Percentiles rank a stretch among this genome's conserved stretches.
phyloP scores from a whole-genome alignment of 2,797 vertebrate genomes.

The Esox lucius region DNA sequence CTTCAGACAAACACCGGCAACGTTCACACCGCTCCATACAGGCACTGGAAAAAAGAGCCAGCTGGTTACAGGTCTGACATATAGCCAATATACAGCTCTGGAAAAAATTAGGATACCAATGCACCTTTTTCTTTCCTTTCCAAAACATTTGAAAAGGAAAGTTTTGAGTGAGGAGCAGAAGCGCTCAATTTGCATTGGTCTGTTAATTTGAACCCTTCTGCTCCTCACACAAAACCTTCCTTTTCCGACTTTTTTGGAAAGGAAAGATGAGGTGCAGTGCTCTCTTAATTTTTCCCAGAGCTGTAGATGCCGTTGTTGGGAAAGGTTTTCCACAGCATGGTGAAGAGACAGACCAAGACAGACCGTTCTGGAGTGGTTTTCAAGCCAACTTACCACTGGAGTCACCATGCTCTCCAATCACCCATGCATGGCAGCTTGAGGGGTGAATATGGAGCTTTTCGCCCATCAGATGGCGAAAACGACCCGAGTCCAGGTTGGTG shows the following conservation, averaged over 20 bases:
- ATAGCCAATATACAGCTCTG: background rate
- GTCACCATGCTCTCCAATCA: conserved; percentile 95
- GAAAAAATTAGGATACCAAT: no score
- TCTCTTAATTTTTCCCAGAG: no score
- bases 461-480: conserved; percentile 94
- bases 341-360: background rate
- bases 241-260: no score
- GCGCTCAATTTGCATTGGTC: no score
- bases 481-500: conserved; percentile 95
- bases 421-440: conserved; percentile 93
- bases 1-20: conserved; percentile 92
- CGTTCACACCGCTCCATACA: conserved; percentile 95
- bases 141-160: no score
- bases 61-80: background rate
- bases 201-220: no score
- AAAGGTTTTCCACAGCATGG: background rate
- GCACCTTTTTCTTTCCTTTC: no score
- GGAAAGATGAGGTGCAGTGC: no score
- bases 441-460: conserved; percentile 89
- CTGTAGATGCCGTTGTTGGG: background rate
- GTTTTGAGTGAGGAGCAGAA: no score
- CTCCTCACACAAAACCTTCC: no score
- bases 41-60: conserved; percentile 75
- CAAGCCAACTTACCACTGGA: conserved; percentile 86
- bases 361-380: background rate